These are phyloP conservation scores for Fragum fragum DNA, from an alignment of 2,888 invertebrate genomes.

Conservation along the genomic window DNA sequence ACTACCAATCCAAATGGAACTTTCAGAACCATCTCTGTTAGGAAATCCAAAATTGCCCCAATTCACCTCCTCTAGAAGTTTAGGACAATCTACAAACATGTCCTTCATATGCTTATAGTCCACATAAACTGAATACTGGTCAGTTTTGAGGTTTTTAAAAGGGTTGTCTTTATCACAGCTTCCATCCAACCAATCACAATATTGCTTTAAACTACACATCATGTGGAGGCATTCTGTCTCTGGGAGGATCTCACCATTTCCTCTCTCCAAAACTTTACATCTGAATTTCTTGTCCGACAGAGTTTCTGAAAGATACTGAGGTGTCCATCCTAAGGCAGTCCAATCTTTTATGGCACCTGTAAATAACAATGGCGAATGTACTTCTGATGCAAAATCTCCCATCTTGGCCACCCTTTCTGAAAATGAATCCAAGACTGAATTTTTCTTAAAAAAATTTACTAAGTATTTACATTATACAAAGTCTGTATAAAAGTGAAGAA, in stretches of 20 bases:
- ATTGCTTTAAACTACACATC: conserved; percentile 90
- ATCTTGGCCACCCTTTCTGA: too few relatives aligned
- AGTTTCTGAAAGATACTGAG: conserved; percentile 66
- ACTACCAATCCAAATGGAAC: conserved; percentile 93
- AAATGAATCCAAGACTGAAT: too few relatives aligned
- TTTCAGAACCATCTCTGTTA: conserved; percentile 90
- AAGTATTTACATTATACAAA: too few relatives aligned
- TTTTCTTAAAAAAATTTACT: too few relatives aligned
- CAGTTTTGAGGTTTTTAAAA: conserved; percentile 72
- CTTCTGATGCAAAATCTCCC: too few relatives aligned
- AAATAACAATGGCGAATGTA: conserved; percentile 66
- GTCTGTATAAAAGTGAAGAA: too few relatives aligned
- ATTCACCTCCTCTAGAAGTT: conserved; percentile 83
- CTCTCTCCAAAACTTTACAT: conserved; percentile 74
- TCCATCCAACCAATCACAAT: conserved; percentile 87
- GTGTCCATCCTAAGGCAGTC: conserved; percentile 79
- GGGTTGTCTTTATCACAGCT: conserved; percentile 68
- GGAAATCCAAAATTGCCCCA: conserved; percentile 90
- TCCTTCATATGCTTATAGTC: conserved; percentile 94
- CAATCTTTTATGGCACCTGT: conserved; percentile 67
- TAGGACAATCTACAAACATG: conserved; percentile 89
- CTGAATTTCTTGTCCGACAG: conserved; percentile 69
- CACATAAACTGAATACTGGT: conserved; percentile 92
- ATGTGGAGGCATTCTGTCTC: conserved; percentile 91
- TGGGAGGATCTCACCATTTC: conserved; percentile 88